These are phyloP conservation scores for Oopsacas minuta DNA, from an alignment of 37 sponge, comb jelly and placozoan genomes.

Conservation along the genomic window DNA sequence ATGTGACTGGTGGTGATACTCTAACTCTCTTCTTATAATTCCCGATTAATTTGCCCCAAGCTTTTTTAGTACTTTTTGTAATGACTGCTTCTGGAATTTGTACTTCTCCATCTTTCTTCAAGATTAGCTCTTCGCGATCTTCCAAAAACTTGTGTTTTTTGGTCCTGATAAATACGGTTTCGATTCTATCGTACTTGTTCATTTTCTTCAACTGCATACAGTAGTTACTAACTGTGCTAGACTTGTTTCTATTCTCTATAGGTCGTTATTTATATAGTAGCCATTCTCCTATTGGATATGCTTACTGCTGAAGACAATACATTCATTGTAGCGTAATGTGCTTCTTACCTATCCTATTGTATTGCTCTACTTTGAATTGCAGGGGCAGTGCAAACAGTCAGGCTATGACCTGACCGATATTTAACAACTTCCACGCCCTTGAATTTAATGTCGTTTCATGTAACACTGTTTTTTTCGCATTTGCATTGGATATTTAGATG, in stretches of 20 bases:
- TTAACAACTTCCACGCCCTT: no score
- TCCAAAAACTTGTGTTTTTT: not conserved
- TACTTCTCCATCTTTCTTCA: not conserved
- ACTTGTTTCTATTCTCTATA: not conserved
- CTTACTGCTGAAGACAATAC: not conserved
- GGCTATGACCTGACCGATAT: no score
- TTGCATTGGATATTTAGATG: no score
- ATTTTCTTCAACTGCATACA: not conserved
- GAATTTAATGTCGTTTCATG: no score
- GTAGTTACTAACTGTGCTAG: not conserved
- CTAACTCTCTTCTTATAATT: constrained; percentile 12
- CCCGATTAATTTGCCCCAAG: constrained; percentile 4
- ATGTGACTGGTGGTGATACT: constrained; percentile 3
- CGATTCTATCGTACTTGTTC: constrained; percentile 17
- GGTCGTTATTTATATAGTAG: not conserved
- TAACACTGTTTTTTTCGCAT: no score
- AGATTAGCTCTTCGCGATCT: not conserved
- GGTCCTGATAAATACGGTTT: not conserved
- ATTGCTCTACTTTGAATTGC: not conserved
- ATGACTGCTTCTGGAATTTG: not conserved
- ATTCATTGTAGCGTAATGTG: no score
- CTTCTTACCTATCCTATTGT: not conserved
- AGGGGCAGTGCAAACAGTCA: no score
- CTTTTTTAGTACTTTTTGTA: not conserved
- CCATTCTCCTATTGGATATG: not conserved